Conservation (phyloP, 2,113 vertebrate species). For the Panurus biarmicus region DNA sequence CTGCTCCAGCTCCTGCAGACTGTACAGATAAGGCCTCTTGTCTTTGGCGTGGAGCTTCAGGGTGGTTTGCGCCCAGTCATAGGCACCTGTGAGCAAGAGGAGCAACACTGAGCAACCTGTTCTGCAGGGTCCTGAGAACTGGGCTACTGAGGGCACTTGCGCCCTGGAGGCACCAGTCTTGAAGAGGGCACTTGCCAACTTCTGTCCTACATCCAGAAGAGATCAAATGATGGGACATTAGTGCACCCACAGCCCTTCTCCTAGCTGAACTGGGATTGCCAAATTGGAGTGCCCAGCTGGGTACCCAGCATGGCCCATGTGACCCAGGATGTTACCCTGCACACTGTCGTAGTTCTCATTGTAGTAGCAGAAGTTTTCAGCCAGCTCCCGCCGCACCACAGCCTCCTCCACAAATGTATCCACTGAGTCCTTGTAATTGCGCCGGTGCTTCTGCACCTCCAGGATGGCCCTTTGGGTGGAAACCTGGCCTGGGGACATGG, state of each 20-base stretch:
- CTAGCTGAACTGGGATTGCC: background rate
- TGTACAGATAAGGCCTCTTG: conserved; percentile 72
- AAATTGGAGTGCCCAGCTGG: background rate
- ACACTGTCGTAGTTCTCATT: conserved; percentile 83
- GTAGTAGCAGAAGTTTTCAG: conserved; percentile 92
- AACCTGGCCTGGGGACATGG: conserved; percentile 72
- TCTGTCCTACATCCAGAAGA: background rate
- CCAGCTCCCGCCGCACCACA: conserved; percentile 83
- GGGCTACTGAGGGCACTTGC: background rate
- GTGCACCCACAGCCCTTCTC: background rate
- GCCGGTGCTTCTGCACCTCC: conserved; percentile 71
- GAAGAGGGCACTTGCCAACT: background rate
- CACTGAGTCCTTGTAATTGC: conserved; percentile 61
- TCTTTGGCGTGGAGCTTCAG: conserved; percentile 78
- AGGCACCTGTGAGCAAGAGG: conserved; percentile 57
- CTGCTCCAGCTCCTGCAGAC: conserved; percentile 74
- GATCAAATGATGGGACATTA: background rate
- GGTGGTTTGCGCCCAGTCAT: conserved; percentile 79
- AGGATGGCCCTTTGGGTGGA: conserved; percentile 81
- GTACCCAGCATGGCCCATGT: background rate
- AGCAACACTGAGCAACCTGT: background rate
- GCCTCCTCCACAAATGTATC: conserved; percentile 80
- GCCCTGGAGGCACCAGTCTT: background rate
- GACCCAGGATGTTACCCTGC: conserved; percentile 55
- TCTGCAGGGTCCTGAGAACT: background rate